Evolutionary conservation across 2,113 vertebrate genomes (phyloP), one percentile per base, ranked within the genome.

Genomic region (Triplophysa siluroides): DNA sequence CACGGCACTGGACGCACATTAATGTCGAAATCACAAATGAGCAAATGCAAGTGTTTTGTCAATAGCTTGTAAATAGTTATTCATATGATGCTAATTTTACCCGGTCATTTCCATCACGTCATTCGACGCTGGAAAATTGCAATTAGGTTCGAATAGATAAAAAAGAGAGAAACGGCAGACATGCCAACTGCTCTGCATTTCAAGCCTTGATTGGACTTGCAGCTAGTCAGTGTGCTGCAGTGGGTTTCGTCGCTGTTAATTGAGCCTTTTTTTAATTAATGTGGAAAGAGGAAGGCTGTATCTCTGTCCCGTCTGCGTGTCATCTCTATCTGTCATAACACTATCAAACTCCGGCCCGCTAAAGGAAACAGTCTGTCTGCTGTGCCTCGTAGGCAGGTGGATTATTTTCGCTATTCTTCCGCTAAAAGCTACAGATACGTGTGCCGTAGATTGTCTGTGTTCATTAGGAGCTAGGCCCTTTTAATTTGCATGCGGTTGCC

Each of bases 211-310:
- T 90, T 91, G 91, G 90, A 87, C 88, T 89, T 90, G 89, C 88
- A 89, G 90, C 91, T 86, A 89, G 91, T 90, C 90, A 88, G 91
- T 87, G 79, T 88, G 91, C 87, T 84, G 86, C 88, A 83, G 85
- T 89, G 90, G 88, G 90, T 92, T 91, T 93, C 90, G 89, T 92
- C 88, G 86, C 90, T 91, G 89, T 91, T 93, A 93, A 93, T 93
- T 92, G 92, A 93, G 91, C 91, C 91, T 91, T 92, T 92, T 91
- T 93, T 92, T 93, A 93, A 93, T 93, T 92, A 93, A 92, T 91
- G 89, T 92, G 89, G 90, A 91, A 92, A 91, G 89, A 75, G 88
- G 87, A 90, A 90, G 87, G 87, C 86, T 82, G 86, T 90, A 92
- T 91, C 90, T 89, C 88, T 88, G 88, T 89, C 87, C 90, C 84